Conservation (phyloP, 2,888 invertebrate genomes). For the Heliconius sara region DNA sequence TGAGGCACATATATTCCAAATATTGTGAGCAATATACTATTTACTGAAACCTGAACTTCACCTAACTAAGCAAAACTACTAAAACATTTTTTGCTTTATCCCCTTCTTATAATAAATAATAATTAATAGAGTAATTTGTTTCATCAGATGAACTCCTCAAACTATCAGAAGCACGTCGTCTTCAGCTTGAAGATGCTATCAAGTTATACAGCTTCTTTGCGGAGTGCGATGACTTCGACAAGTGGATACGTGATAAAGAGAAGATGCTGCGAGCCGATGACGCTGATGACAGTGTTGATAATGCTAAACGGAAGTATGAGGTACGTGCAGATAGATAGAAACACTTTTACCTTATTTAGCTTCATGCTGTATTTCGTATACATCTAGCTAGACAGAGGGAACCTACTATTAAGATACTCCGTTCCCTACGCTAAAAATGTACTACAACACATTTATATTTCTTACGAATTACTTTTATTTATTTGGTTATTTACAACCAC, state of each 20-base stretch:
- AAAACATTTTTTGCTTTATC: too few relatives aligned
- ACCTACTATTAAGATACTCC: neutral
- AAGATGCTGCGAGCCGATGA: conserved; percentile 93
- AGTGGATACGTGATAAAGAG: conserved; percentile 98
- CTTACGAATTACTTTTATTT: too few relatives aligned
- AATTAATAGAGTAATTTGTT: neutral
- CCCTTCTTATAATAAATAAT: too few relatives aligned
- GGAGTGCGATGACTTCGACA: conserved; percentile 98
- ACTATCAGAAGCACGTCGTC: conserved; percentile 91
- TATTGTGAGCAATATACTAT: too few relatives aligned
- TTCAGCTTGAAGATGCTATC: conserved; percentile 95
- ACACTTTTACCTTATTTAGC: too few relatives aligned
- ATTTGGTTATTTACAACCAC: too few relatives aligned
- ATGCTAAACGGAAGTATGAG: conserved; percentile 97
- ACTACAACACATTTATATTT: too few relatives aligned
- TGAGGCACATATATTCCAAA: too few relatives aligned
- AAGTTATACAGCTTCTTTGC: conserved; percentile 96
- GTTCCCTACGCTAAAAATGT: neutral
- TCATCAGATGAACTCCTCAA: conserved; percentile 87
- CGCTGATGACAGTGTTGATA: conserved; percentile 94
- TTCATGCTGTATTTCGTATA: too few relatives aligned
- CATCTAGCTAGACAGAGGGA: neutral
- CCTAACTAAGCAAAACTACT: too few relatives aligned
- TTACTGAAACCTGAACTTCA: too few relatives aligned
- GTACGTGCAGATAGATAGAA: conserved; percentile 61